Percentiles rank a stretch among this genome's conserved stretches.
Evolutionary conservation across 2,888 invertebrate genomes (phyloP).

Genomic region (Glaucopsyche alexis): DNA sequence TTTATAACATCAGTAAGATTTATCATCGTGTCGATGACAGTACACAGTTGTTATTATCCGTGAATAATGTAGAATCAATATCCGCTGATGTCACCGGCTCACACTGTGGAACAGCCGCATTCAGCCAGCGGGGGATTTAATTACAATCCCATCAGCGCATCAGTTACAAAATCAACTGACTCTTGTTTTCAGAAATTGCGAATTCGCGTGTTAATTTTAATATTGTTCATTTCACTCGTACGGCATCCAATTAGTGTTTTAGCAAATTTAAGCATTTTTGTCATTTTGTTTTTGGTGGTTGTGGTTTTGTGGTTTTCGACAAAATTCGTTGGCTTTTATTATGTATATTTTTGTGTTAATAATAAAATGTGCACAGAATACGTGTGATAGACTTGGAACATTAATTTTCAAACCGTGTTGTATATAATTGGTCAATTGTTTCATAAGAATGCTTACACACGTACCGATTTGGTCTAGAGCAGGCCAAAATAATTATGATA

Average conservation of each 20-base stretch:
- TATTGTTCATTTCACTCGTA: constrained; percentile 22
- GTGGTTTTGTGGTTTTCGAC: not conserved
- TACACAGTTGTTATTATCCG: not conserved
- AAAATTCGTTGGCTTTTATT: too few species aligned
- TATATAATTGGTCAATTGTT: too few species aligned
- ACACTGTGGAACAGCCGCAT: not conserved
- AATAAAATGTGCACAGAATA: too few species aligned
- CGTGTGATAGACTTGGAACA: too few species aligned
- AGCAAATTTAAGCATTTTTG: constrained; percentile 6
- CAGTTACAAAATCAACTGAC: constrained; percentile 28
- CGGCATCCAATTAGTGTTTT: constrained; percentile 18
- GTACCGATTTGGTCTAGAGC: too few species aligned
- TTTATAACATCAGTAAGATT: too few species aligned
- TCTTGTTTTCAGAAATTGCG: constrained; percentile 15
- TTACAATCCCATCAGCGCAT: constrained; percentile 25
- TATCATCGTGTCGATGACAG: too few species aligned
- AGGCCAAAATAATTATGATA: too few species aligned
- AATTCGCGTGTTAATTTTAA: constrained; percentile 26
- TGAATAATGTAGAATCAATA: constrained; percentile 19
- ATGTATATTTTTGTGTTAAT: too few species aligned
- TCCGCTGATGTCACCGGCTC: constrained; percentile 12
- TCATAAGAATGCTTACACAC: too few species aligned
- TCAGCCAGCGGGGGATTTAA: constrained; percentile 1
- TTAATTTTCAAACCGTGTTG: too few species aligned
- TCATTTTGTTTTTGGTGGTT: not conserved